A percentile compares a stretch with the other conserved stretches of the same genome.
These are phyloP conservation scores for Magallana nippona DNA, from an alignment of 2,888 invertebrate genomes.

Conservation along the genomic window DNA sequence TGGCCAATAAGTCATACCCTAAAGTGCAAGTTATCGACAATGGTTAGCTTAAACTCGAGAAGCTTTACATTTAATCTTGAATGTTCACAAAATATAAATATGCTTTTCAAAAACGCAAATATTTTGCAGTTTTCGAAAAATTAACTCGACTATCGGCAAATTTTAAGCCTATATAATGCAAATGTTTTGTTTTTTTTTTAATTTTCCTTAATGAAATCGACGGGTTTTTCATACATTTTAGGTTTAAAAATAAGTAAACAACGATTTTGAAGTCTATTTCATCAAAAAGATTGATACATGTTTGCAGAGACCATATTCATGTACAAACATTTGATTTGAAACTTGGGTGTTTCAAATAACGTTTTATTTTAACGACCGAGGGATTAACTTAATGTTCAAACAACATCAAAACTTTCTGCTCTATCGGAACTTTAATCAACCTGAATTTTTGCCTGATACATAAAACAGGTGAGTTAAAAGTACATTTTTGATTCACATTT, in stretches of 20 bases:
- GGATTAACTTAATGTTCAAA: neutral
- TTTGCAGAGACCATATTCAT: neutral
- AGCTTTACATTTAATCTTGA: no score
- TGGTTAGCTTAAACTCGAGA: no score
- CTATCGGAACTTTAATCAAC: neutral
- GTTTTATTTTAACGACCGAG: neutral
- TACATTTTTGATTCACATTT: neutral
- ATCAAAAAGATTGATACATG: conserved; percentile 10
- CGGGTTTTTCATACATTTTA: no score
- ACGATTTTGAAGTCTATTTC: neutral
- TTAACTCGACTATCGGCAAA: no score
- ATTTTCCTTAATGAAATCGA: no score
- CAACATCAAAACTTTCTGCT: neutral
- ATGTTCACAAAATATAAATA: no score
- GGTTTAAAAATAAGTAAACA: neutral
- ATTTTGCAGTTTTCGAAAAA: no score
- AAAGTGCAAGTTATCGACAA: no score
- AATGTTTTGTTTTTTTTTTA: no score
- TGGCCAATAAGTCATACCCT: no score
- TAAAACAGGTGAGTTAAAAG: neutral
- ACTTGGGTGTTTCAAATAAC: neutral
- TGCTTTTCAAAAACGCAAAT: no score
- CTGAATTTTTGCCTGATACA: neutral
- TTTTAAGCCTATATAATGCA: no score
- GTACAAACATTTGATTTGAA: neutral